These are phyloP conservation scores for Platyrinchus mystaceus DNA, from an alignment of 2,797 vertebrate genomes.

Conservation along the genomic window DNA sequence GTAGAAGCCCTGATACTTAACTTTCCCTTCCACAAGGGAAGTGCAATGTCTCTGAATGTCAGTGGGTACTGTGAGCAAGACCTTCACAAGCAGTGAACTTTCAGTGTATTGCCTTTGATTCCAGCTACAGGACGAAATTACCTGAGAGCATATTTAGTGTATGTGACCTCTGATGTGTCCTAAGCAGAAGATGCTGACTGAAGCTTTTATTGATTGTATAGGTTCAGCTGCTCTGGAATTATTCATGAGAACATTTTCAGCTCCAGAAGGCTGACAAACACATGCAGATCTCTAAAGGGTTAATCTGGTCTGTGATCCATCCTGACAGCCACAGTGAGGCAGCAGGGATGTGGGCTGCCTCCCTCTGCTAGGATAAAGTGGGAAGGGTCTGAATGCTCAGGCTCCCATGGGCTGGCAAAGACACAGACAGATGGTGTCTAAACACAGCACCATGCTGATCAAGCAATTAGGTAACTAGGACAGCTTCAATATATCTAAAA, in stretches of 20 bases:
- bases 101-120: background rate
- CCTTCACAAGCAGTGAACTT: background rate
- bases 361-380: background rate
- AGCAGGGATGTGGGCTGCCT: background rate
- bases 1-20: background rate
- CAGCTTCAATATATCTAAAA: background rate
- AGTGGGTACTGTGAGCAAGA: background rate
- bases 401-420: background rate
- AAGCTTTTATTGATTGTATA: background rate
- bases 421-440: background rate
- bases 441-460: background rate
- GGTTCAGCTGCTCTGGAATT: background rate
- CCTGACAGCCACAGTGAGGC: background rate
- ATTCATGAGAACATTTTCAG: background rate
- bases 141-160: background rate
- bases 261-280: background rate
- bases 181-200: background rate
- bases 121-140: background rate
- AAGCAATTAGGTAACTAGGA: background rate
- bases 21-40: background rate
- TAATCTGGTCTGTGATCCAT: background rate
- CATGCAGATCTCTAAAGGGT: background rate
- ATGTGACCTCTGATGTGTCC: background rate
- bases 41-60: background rate
- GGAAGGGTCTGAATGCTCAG: background rate